phyloP scores from a whole-genome alignment of 2,888 invertebrate genomes.

The Clitarchus hookeri region DNA sequence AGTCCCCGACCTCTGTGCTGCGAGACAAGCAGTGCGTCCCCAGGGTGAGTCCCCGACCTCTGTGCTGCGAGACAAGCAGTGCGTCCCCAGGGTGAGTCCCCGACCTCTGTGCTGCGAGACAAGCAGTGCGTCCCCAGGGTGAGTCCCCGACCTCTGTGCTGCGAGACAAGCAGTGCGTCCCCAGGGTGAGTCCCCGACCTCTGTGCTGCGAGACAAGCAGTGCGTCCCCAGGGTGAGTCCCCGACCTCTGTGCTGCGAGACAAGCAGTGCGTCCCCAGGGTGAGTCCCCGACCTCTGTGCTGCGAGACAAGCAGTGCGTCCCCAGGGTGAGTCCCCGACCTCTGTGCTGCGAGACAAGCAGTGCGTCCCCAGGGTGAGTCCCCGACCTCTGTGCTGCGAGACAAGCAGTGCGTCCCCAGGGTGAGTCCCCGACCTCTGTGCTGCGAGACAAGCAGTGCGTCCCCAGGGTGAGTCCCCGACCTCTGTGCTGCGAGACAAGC shows the following conservation, averaged over 20 bases:
- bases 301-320: slow-evolving; percentile 66
- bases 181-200: slow-evolving; percentile 66
- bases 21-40: slow-evolving; percentile 66
- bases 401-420: slow-evolving; percentile 66
- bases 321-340: slow-evolving; percentile 64
- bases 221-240: slow-evolving; percentile 66
- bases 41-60: slow-evolving; percentile 67
- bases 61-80: slow-evolving; percentile 66
- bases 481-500: slow-evolving; percentile 67
- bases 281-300: slow-evolving; percentile 66
- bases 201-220: slow-evolving; percentile 66
- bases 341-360: slow-evolving; percentile 68
- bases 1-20: slow-evolving; percentile 66
- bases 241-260: slow-evolving; percentile 67
- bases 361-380: slow-evolving; percentile 64
- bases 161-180: slow-evolving; percentile 65
- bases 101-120: slow-evolving; percentile 67
- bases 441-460: slow-evolving; percentile 66
- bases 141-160: slow-evolving; percentile 67
- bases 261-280: slow-evolving; percentile 65
- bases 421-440: slow-evolving; percentile 67
- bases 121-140: slow-evolving; percentile 66
- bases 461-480: slow-evolving; percentile 65
- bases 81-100: slow-evolving; percentile 64
- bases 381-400: slow-evolving; percentile 67